These are phyloP conservation scores for Oxycera nigricornis DNA, from an alignment of 2,888 invertebrate species.

Conservation along the genomic window DNA sequence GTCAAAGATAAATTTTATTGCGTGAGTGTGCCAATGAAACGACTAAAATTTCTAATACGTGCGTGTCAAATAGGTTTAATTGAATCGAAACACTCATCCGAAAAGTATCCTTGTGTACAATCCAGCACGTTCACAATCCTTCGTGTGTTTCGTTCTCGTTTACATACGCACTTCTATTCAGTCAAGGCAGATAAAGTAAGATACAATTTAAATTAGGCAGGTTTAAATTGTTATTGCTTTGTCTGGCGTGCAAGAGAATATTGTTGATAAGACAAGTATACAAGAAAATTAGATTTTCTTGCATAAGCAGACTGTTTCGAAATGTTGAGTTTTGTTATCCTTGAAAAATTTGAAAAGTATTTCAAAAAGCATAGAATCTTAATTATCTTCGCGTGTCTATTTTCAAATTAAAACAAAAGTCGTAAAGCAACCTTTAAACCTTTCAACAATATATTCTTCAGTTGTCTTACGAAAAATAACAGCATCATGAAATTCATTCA, in stretches of 20 bases:
- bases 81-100: slow-evolving; percentile 2
- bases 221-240: not conserved
- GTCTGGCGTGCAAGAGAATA: not conserved
- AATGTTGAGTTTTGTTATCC: not conserved
- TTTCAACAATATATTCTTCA: no score
- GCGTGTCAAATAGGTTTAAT: slow-evolving; percentile 29
- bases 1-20: not conserved
- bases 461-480: no score
- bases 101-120: not conserved
- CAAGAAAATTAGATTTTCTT: not conserved
- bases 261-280: not conserved
- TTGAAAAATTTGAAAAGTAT: not conserved
- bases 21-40: not conserved
- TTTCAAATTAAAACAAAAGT: no score
- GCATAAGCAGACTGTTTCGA: not conserved
- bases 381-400: no score
- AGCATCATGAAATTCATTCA: no score
- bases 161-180: slow-evolving; percentile 1
- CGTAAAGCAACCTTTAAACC: no score
- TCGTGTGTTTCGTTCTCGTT: not conserved
- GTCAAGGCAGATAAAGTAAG: no score
- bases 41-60: slow-evolving; percentile 16
- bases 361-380: not conserved
- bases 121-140: not conserved
- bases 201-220: not conserved